phyloP scores from a whole-genome alignment of 2,797 vertebrate genomes.

The Takifugu ocellatus region DNA sequence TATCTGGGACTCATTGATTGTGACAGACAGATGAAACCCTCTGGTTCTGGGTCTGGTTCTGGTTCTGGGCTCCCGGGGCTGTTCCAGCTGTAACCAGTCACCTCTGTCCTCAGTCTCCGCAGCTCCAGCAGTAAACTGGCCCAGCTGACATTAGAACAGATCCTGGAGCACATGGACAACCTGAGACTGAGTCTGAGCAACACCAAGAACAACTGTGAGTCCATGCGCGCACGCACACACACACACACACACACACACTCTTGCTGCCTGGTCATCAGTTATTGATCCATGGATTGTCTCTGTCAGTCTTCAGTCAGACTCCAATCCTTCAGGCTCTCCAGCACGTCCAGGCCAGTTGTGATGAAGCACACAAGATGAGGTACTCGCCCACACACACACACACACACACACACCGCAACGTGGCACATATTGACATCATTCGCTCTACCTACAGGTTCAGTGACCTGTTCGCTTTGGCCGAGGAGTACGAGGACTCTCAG shows the following conservation, averaged over 20 bases:
- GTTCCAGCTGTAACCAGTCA: not conserved
- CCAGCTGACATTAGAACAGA: constrained; percentile 94
- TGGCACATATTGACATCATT: constrained; percentile 1
- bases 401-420: constrained; percentile 7
- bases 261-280: not conserved
- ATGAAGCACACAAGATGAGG: constrained; percentile 96
- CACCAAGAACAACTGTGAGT: constrained; percentile 88
- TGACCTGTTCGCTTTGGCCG: constrained; percentile 88
- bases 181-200: constrained; percentile 89
- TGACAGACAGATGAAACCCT: no score
- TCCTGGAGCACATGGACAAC: constrained; percentile 92
- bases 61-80: not conserved
- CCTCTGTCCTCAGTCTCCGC: constrained; percentile 75
- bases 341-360: constrained; percentile 95
- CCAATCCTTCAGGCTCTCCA: constrained; percentile 84
- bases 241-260: not conserved
- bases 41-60: no score
- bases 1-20: no score
- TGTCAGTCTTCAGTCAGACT: constrained; percentile 77
- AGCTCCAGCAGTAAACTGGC: constrained; percentile 96
- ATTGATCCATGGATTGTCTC: not conserved
- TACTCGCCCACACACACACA: constrained; percentile 31
- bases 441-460: constrained; percentile 79
- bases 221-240: not conserved
- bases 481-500: constrained; percentile 92